Base-by-base conservation (phyloP, 1,140 invertebrate genomes). In the Littorina saxatilis region DNA sequence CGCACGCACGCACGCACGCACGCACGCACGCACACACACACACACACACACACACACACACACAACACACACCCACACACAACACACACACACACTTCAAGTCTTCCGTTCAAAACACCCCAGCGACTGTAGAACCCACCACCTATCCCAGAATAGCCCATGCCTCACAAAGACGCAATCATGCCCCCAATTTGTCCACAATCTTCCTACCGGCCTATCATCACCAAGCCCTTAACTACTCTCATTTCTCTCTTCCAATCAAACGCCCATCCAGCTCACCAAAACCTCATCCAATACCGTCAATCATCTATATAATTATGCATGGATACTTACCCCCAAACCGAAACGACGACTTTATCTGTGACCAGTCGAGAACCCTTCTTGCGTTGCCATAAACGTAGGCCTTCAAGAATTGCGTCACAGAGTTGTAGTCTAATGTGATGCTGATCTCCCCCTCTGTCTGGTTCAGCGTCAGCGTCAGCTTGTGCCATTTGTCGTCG, bases 401-500 rank as follows among this genome's bases (percentile, higher is more conserved):
- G 92, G 82, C 96, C 96, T 92, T 96, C 95, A 79, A 97, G 0
- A 96, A 96, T 92, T 96, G 96, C 83, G 95, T 95, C 88, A 95
- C 95, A 37, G 84, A 66, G 80, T 95, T 93, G 86, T 96, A 95
- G 91, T 98, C 96, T n/a, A 98, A 96, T 87, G 94, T 94, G 40
- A 96, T 96, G 83, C 95, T 96, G 66, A 98, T 93, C 91, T 95
- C 94, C 43, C 96, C 96, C 27, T 95, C 94, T 88, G 96, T 95
- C 0, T 97, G 96, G 91, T 97, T 96, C 83, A 98, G 97, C 80
- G 94, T 93, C n/a, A 96, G 95, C 58, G 95, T 95, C 35, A 98
- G 96, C 88, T 94, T 95, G 92, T 98, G 97, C 96, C 97, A 98
- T 88, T 96, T 95, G 90, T 98, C 96, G 87, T 96, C 94, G 91